phyloP scores from a whole-genome alignment of 2,888 invertebrate genomes.

The Calliscelio sp. region DNA sequence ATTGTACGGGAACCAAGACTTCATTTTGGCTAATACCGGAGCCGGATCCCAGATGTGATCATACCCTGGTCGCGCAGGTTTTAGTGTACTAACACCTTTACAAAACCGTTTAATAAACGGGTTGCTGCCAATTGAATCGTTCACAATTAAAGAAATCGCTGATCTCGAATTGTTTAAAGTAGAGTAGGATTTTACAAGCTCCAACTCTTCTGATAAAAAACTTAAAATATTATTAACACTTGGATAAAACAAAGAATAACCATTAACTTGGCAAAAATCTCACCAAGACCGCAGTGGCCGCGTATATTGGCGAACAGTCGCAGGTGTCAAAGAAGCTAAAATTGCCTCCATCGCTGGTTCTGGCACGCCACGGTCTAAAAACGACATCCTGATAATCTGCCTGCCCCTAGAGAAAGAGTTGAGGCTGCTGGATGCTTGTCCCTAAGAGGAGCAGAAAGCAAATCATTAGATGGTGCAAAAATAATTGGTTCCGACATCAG shows the following conservation, averaged over 20 bases:
- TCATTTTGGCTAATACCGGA: conserved; percentile 68
- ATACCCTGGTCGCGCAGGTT: conserved; percentile 70
- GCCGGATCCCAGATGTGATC: conserved; percentile 74
- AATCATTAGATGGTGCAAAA: conserved; percentile 68
- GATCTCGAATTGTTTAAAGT: conserved; percentile 23
- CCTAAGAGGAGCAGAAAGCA: conserved; percentile 75
- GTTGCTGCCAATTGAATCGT: conserved; percentile 47
- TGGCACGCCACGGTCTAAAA: conserved; percentile 51
- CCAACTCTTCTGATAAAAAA: conserved; percentile 37
- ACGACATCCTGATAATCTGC: conserved; percentile 75
- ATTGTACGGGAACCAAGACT: background rate
- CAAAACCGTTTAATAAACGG: conserved; percentile 53
- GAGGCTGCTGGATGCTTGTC: conserved; percentile 70
- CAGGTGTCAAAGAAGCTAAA: background rate
- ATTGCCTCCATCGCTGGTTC: conserved; percentile 44
- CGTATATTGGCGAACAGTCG: background rate
- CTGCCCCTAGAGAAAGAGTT: conserved; percentile 78
- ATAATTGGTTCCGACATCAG: conserved; percentile 44
- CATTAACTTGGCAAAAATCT: background rate
- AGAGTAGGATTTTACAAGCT: conserved; percentile 33
- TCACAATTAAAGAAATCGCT: conserved; percentile 57
- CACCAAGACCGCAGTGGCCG: background rate
- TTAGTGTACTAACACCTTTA: conserved; percentile 55
- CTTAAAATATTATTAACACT: conserved; percentile 18
- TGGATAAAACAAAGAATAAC: background rate